phyloP scores from a whole-genome alignment of 1,140 invertebrate species.

The Limonius californicus region DNA sequence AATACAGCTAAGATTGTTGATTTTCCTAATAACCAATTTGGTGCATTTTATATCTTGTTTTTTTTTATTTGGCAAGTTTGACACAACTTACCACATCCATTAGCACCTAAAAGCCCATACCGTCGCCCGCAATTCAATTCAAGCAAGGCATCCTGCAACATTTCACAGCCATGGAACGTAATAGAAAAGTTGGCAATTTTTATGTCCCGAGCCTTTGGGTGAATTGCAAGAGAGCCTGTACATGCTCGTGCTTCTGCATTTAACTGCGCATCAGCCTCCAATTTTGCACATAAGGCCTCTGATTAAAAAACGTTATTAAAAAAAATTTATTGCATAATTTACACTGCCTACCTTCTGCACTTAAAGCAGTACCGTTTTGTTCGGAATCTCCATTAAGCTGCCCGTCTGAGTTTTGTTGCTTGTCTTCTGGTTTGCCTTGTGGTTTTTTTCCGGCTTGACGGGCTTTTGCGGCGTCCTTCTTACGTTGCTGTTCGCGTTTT shows the following conservation, averaged over 20 bases:
- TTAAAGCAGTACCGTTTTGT: conserved; percentile 50
- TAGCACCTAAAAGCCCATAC: conserved; percentile 94
- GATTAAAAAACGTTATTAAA: conserved; percentile 15
- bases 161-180: conserved; percentile 95
- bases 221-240: conserved; percentile 91
- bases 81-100: conserved; percentile 83
- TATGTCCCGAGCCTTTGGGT: conserved; percentile 91
- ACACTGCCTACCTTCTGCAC: conserved; percentile 49
- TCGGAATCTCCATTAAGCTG: conserved; percentile 45
- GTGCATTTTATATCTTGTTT: too few relatives aligned
- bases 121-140: conserved; percentile 96
- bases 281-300: conserved; percentile 82
- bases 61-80: too few relatives aligned
- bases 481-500: conserved; percentile 94
- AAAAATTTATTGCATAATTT: conserved; percentile 3
- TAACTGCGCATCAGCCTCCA: conserved; percentile 85
- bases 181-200: conserved; percentile 98
- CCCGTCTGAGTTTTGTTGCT: conserved; percentile 53
- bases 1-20: conserved; percentile 89
- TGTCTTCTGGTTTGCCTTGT: conserved; percentile 50
- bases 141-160: conserved; percentile 92
- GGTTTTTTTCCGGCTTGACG: conserved; percentile 66
- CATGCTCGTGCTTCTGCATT: conserved; percentile 92
- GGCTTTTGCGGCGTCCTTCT: conserved; percentile 90
- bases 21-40: conserved; percentile 67